A percentile compares a stretch with the other conserved stretches of the same genome.
These are phyloP conservation scores for Cygnus olor DNA, from an alignment of 2,797 vertebrate genomes.

Conservation along the genomic window DNA sequence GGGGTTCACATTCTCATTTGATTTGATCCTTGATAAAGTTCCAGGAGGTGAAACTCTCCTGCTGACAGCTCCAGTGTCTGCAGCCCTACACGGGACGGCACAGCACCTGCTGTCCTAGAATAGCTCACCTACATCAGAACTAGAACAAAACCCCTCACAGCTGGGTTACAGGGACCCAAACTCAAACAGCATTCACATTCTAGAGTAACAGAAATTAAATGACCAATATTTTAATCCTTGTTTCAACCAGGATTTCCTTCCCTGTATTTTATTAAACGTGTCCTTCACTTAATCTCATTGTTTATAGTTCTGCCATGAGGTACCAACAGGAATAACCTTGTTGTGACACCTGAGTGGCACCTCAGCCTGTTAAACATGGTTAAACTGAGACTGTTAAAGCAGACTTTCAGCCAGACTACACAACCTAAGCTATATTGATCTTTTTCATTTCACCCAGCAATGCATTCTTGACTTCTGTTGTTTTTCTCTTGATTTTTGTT, in stretches of 20 bases:
- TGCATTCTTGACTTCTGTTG: neutral
- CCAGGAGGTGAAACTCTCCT: neutral
- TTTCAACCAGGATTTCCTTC: neutral
- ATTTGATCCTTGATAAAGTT: conserved; percentile 11
- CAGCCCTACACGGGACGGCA: neutral
- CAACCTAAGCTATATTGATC: too few relatives aligned
- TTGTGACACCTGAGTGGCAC: neutral
- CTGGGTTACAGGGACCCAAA: neutral
- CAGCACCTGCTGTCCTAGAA: neutral
- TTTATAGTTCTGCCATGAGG: neutral
- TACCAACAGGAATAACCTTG: neutral
- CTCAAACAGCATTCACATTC: neutral
- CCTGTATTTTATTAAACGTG: neutral
- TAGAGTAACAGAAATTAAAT: neutral
- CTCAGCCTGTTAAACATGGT: neutral
- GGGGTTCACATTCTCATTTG: neutral
- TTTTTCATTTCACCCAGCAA: neutral
- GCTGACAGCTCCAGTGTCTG: neutral
- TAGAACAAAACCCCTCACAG: neutral
- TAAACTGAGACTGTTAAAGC: too few relatives aligned
- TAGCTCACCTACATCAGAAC: neutral
- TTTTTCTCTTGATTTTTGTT: neutral
- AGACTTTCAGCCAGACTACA: neutral
- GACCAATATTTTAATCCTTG: neutral
- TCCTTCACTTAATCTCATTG: neutral